phyloP scores from a whole-genome alignment of 2,888 invertebrate species.

The Nebria brevicollis region DNA sequence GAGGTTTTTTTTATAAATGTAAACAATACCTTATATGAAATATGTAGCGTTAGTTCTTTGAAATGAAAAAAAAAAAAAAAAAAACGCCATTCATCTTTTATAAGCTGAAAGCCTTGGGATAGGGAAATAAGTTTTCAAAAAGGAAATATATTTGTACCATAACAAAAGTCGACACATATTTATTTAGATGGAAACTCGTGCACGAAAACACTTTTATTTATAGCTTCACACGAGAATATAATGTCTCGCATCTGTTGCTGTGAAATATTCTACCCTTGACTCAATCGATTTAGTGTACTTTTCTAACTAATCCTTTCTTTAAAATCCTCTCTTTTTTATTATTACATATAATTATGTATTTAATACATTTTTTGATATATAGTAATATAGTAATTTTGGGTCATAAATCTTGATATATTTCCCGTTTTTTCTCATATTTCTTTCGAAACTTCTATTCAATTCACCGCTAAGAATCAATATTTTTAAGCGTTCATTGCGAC shows the following conservation, averaged over 20 bases:
- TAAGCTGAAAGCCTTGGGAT: not conserved
- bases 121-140: not conserved
- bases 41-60: not conserved
- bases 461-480: too few species aligned
- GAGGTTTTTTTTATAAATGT: not conserved
- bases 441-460: too few species aligned
- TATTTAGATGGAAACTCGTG: not conserved
- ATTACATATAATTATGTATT: too few species aligned
- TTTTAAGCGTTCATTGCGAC: too few species aligned
- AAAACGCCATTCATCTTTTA: not conserved
- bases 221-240: slow-evolving; percentile 18
- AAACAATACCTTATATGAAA: not conserved
- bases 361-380: too few species aligned
- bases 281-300: slow-evolving; percentile 17
- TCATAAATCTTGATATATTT: too few species aligned
- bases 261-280: not conserved
- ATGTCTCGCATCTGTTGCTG: slow-evolving; percentile 39
- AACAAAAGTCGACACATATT: not conserved
- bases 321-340: too few species aligned
- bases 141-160: not conserved
- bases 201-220: slow-evolving; percentile 31
- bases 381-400: too few species aligned
- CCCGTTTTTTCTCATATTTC: too few species aligned
- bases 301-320: too few species aligned
- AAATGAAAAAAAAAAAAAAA: not conserved